Percentiles rank a stretch among this genome's conserved stretches.
Evolutionary conservation across 2,797 vertebrate species (phyloP).

Genomic region (Nyctibius grandis): DNA sequence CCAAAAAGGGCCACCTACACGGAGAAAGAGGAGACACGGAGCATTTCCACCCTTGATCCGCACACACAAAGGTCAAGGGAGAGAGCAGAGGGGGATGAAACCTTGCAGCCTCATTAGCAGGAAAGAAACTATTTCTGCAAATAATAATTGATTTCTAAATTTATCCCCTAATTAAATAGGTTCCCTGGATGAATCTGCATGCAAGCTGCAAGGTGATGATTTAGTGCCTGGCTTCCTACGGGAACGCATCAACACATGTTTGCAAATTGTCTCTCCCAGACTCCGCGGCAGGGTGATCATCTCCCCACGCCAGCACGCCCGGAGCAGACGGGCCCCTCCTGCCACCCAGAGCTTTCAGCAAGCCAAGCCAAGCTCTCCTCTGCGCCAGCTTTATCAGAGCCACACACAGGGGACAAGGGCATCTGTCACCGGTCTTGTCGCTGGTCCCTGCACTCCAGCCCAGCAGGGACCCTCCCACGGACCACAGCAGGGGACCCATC

Average conservation of each 20-base stretch:
- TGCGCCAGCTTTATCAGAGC: not conserved
- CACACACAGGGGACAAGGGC: rapidly evolving
- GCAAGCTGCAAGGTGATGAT: slow-evolving; percentile 61
- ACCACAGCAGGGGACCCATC: not conserved
- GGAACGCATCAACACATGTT: slow-evolving; percentile 30
- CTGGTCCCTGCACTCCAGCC: not conserved
- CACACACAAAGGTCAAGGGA: slow-evolving; percentile 29
- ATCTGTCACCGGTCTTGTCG: not conserved
- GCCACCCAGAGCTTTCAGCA: not conserved
- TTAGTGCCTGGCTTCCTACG: slow-evolving; percentile 38
- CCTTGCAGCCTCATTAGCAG: slow-evolving; percentile 53
- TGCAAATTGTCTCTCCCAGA: slow-evolving; percentile 27
- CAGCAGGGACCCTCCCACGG: not conserved
- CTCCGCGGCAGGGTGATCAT: not conserved
- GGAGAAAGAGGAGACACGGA: not conserved
- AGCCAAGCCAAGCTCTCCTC: not conserved
- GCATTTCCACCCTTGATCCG: not conserved
- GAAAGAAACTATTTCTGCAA: slow-evolving; percentile 64
- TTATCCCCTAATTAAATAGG: slow-evolving; percentile 71
- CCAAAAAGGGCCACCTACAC: not conserved
- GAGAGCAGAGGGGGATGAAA: slow-evolving; percentile 37
- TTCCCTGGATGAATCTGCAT: slow-evolving; percentile 60
- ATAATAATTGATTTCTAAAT: slow-evolving; percentile 73
- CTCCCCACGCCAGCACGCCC: not conserved
- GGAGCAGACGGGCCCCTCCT: not conserved